Percentiles rank a stretch among this genome's conserved stretches.
Evolutionary conservation across 2,888 invertebrate species (phyloP).

Genomic region (Fragum sueziense): DNA sequence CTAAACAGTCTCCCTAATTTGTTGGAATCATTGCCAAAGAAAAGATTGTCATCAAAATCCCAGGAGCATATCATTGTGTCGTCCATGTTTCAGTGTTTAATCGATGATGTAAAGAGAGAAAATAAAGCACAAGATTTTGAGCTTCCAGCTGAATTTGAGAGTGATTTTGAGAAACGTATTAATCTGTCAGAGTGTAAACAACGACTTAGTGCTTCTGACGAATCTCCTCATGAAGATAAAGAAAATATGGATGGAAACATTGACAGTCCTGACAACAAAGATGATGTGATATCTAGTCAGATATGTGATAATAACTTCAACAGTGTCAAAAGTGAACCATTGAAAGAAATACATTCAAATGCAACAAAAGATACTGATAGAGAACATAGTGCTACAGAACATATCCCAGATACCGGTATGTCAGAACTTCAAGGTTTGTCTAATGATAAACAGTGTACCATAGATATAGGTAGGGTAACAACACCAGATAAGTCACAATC

Average conservation of each 20-base stretch:
- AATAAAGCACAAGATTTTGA: constrained; percentile 43
- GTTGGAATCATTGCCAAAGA: neutral
- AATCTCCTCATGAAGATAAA: neutral
- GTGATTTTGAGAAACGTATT: neutral
- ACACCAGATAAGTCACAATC: neutral
- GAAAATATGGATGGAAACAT: neutral
- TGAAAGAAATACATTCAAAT: neutral
- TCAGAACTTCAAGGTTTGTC: no score
- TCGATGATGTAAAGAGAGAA: constrained; percentile 70
- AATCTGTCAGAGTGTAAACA: neutral
- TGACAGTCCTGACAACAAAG: neutral
- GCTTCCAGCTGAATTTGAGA: constrained; percentile 1
- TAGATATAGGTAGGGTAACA: neutral
- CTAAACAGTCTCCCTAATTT: neutral
- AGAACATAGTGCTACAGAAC: neutral
- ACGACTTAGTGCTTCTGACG: neutral
- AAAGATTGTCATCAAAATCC: neutral
- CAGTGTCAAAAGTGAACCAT: neutral
- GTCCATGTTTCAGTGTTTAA: constrained; percentile 72
- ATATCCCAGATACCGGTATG: neutral
- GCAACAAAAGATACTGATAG: neutral
- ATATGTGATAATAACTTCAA: neutral
- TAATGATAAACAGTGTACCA: neutral
- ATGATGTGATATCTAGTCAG: neutral
- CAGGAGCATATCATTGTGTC: constrained; percentile 57